phyloP scores from a whole-genome alignment of 2,888 invertebrate genomes.

The Machimus atricapillus region DNA sequence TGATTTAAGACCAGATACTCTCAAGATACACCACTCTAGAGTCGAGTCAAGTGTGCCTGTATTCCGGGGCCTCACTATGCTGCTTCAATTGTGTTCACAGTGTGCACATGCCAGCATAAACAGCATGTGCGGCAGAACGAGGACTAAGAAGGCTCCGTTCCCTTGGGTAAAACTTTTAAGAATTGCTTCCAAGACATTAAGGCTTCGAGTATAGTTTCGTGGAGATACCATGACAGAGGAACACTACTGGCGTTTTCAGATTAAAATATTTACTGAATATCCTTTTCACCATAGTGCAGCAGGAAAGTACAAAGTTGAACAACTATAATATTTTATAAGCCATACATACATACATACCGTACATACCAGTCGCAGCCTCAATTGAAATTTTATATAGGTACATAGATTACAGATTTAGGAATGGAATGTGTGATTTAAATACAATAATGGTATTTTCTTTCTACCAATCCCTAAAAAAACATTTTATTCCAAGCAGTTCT shows the following conservation, averaged over 20 bases:
- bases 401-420: neutral
- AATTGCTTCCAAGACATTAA: constrained; percentile 40
- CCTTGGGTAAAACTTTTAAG: constrained; percentile 31
- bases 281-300: neutral
- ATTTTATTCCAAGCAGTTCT: no score
- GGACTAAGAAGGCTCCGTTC: neutral
- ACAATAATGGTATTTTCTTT: no score
- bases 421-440: neutral
- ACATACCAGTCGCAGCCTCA: neutral
- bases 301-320: neutral
- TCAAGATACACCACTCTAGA: constrained; percentile 1
- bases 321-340: neutral
- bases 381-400: neutral
- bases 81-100: constrained; percentile 15
- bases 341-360: neutral
- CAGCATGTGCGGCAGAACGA: neutral
- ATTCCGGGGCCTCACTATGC: constrained; percentile 10
- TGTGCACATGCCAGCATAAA: neutral
- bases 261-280: constrained; percentile 13
- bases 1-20: constrained; percentile 39
- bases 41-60: constrained; percentile 5
- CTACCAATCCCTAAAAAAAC: no score
- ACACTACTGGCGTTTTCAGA: constrained; percentile 4
- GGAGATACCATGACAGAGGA: constrained; percentile 2
- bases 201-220: constrained; percentile 16